Evolutionary conservation across 2,888 invertebrate species (phyloP), one percentile per base, ranked within the genome.

Genomic region (Cyclophora punctaria): DNA sequence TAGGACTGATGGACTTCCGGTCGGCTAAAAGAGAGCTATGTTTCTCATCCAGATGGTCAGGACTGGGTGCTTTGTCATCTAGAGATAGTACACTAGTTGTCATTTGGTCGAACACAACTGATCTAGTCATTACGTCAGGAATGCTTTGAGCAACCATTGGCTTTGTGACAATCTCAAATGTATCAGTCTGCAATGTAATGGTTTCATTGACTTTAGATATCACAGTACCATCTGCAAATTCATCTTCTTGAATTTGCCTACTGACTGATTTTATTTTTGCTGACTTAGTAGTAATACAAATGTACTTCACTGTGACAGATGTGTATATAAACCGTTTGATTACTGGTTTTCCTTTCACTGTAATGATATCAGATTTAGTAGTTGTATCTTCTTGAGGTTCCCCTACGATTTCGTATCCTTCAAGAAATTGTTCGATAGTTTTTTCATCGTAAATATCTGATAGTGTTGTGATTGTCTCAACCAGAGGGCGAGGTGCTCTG

Each of bases 381-480:
- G 37, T 42, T 35, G 41, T 45, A 1, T 6, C 44, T 34, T 47
- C 7, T 5, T 45, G 20, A 2, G 52, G 47, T 35, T 52, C 49
- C n/a, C 47, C 47, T 7, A 47, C 42, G 3, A 34, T n/a, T 47
- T 35, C 33, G 7, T 49, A 52, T 3, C 40, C 42, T 6, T 49
- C 5, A 5, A 52, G 40, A 42, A 33, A 40, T 45, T 52, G 42
- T 4, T 49, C 49, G 3, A 55, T 41, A 2, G 49, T 50, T 7
- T 43, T 41, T 3, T 45, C 49, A 7, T 51, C 47, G 3, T 44
- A 50, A 3, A 59, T 48, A 45, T 68, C 62, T 41, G 55, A 59
- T 33, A 69, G 49, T 5, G 47, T 54, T 3, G 55, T 55, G 7
- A 57, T 58, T 4, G 62, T 64, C 34, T 58, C 55, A 35, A 58